Evolutionary conservation across 2,113 vertebrate species (phyloP).

Genomic region (Tychaedon coryphoeus): DNA sequence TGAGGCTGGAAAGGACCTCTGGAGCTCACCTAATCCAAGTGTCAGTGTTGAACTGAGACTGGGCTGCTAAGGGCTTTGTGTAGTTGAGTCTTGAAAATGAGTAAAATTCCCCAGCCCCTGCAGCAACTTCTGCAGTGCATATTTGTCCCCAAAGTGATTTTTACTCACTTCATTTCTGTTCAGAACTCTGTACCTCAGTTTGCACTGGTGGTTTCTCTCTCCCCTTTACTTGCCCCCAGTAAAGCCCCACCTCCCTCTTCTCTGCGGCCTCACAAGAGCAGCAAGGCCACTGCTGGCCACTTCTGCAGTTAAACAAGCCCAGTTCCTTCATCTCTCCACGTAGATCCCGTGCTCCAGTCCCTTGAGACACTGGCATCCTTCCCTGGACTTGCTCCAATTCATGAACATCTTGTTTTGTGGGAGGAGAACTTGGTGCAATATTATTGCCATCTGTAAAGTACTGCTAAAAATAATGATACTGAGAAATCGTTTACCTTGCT

Average conservation of each 20-base stretch:
- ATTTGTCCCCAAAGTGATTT: background rate
- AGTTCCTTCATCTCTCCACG: accelerated
- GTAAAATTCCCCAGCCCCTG: background rate
- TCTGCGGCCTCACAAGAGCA: accelerated
- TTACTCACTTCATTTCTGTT: background rate
- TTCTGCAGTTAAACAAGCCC: background rate
- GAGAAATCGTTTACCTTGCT: background rate
- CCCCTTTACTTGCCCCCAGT: background rate
- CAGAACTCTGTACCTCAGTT: background rate
- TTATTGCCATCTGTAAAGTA: background rate
- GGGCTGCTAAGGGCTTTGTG: background rate
- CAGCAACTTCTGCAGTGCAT: background rate
- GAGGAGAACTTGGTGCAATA: background rate
- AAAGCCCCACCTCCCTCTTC: background rate
- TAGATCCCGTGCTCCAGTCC: background rate
- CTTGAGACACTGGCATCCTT: background rate
- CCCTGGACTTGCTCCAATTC: background rate
- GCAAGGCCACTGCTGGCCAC: background rate
- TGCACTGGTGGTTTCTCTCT: background rate
- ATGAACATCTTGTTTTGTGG: background rate
- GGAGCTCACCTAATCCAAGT: background rate
- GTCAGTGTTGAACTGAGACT: background rate
- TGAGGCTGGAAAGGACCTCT: background rate
- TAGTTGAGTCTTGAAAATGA: background rate
- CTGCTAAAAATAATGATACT: background rate